A percentile compares a stretch with the other conserved stretches of the same genome.
Evolutionary conservation across 2,797 vertebrate genomes (phyloP).

Genomic region (Hydrolagus colliei): DNA sequence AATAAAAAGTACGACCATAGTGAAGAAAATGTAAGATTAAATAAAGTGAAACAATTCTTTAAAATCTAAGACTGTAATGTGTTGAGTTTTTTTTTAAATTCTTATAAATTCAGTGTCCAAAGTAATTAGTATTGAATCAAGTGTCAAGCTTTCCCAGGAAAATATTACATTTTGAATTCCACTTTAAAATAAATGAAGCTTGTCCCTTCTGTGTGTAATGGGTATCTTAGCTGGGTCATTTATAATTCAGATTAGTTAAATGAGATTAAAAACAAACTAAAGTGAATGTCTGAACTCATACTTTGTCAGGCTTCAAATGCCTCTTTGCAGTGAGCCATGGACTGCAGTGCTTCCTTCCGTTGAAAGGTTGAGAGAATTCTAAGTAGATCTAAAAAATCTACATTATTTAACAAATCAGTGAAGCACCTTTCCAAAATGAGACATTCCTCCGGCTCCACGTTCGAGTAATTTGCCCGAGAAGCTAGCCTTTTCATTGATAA

Average conservation of each 20-base stretch:
- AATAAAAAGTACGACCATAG: neutral
- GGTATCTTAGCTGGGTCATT: neutral
- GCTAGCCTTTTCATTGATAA: conserved; percentile 55
- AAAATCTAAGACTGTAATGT: neutral
- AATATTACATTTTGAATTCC: neutral
- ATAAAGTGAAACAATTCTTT: neutral
- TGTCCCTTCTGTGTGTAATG: neutral
- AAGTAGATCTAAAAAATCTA: conserved; percentile 47
- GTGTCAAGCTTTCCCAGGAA: neutral
- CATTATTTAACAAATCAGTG: conserved; percentile 59
- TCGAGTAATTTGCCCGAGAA: conserved; percentile 54
- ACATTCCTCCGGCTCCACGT: conserved; percentile 50
- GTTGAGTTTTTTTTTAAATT: neutral
- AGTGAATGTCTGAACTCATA: neutral
- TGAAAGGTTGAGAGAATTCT: conserved; percentile 52
- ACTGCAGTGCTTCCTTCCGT: neutral
- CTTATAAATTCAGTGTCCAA: neutral
- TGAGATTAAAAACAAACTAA: neutral
- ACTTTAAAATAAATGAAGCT: neutral
- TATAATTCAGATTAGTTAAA: neutral
- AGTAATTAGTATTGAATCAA: neutral
- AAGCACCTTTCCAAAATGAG: conserved; percentile 54
- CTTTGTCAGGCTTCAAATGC: neutral
- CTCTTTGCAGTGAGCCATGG: neutral
- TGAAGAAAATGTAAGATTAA: neutral